These are phyloP conservation scores for Ectropis grisescens DNA, from an alignment of 1,140 invertebrate species.

Conservation along the genomic window DNA sequence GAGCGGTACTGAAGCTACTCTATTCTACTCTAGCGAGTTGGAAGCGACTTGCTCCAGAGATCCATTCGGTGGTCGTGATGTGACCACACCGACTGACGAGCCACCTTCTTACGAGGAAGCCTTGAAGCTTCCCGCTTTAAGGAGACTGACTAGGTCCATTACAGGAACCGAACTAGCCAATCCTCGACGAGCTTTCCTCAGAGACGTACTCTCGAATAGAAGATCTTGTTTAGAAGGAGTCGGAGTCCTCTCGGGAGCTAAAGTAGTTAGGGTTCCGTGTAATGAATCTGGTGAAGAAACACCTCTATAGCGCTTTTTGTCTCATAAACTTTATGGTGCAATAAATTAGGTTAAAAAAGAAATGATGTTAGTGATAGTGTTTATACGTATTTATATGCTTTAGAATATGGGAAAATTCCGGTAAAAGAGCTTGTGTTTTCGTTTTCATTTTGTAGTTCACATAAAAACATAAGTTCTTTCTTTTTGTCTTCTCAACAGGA, in stretches of 20 bases:
- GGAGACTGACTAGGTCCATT: constrained; percentile 67
- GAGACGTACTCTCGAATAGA: constrained; percentile 63
- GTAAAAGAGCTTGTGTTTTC: constrained; percentile 34
- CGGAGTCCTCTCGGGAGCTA: constrained; percentile 46
- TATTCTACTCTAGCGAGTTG: constrained; percentile 75
- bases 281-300: constrained; percentile 53
- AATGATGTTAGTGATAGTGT: constrained; percentile 19
- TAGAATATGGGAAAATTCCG: constrained; percentile 23
- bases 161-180: constrained; percentile 57
- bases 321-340: constrained; percentile 44
- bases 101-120: constrained; percentile 69
- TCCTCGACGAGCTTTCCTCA: constrained; percentile 55
- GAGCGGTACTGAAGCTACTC: constrained; percentile 42
- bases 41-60: constrained; percentile 73
- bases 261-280: constrained; percentile 46
- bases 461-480: no score
- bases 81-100: constrained; percentile 64
- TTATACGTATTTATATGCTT: constrained; percentile 27
- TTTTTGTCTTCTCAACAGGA: no score
- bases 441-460: no score
- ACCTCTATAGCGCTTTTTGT: constrained; percentile 44
- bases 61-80: constrained; percentile 72
- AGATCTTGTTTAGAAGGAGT: constrained; percentile 65
- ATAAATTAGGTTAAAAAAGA: constrained; percentile 24
- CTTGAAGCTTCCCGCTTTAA: constrained; percentile 65